Evolutionary conservation across 2,888 invertebrate species (phyloP), one percentile per base, ranked within the genome.

Genomic region (Thysanoteuthis rhombus): DNA sequence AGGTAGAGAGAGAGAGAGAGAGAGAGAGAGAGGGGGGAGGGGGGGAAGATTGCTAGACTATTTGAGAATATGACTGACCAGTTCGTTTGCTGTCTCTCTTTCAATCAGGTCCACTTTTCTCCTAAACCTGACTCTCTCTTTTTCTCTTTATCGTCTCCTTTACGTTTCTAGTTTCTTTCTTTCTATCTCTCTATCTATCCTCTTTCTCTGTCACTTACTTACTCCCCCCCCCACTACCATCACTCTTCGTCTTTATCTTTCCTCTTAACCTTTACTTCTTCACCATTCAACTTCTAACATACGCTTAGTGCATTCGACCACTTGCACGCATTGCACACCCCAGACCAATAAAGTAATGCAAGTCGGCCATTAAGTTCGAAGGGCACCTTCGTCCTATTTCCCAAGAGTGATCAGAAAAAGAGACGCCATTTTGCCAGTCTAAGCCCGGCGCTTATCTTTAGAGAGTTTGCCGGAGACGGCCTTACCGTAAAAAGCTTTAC

Each of bases 291-390:
- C 75, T 16, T n/a, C 16, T 4, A 12, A 75, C 16, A n/a, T 16
- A 75, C 75, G 75, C 75, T n/a, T 75, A n/a, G 36, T n/a, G n/a
- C 75, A 58, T 25, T 32, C 58, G 58, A 8, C 58, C 58, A 75
- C n/a, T 75, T 75, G 75, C 75, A 75, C n/a, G 75, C 75, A 36
- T 75, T 75, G 16, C 75, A 36, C 36, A 32, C 32, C 32, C 6
- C 58, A 32, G 58, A 58, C 58, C 58, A 58, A 58, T 58, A 75
- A 75, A 75, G 75, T 75, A 75, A n/a, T 75, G 75, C 12, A 16
- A 75, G 75, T 75, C n/a, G 75, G n/a, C 75, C n/a, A 75, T 75
- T 75, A 75, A n/a, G n/a, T n/a, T 75, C n/a, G 75, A 75, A 75
- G n/a, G 75, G 75, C 32, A 75, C 75, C 75, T 75, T 75, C 75